Evolutionary conservation across 2,888 invertebrate species (phyloP).

Genomic region (Eupithecia exiguata): DNA sequence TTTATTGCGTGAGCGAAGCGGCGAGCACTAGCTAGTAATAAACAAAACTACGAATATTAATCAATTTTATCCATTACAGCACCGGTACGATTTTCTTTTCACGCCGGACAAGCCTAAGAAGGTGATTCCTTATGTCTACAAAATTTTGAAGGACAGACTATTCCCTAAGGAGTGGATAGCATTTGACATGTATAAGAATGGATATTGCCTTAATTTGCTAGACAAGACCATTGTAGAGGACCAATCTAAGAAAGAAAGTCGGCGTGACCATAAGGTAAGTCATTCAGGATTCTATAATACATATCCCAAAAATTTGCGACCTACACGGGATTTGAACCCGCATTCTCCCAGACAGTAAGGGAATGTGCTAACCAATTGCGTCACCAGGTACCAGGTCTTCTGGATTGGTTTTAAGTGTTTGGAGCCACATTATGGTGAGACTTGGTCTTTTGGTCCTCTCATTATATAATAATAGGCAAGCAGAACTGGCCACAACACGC

Average conservation of each 20-base stretch:
- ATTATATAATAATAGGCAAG: too few species aligned
- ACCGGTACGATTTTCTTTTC: conserved; percentile 93
- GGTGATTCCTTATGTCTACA: conserved; percentile 80
- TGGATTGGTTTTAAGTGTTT: neutral
- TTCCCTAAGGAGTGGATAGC: conserved; percentile 82
- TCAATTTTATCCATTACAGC: conserved; percentile 57
- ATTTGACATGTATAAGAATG: conserved; percentile 89
- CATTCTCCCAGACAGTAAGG: too few species aligned
- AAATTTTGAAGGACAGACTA: conserved; percentile 55
- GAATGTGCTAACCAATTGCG: too few species aligned
- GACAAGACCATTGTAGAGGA: conserved; percentile 48
- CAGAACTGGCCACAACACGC: too few species aligned
- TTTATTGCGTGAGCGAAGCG: too few species aligned
- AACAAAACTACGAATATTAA: neutral
- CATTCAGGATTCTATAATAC: neutral
- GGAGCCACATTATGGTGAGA: too few species aligned
- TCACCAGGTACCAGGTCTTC: too few species aligned
- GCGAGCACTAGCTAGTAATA: neutral
- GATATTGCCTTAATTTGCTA: conserved; percentile 80
- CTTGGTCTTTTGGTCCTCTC: too few species aligned
- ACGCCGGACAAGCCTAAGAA: conserved; percentile 88
- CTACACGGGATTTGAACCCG: too few species aligned
- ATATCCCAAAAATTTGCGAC: neutral
- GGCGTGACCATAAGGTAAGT: conserved; percentile 17
- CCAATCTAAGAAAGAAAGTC: neutral